A percentile compares a stretch with the other conserved stretches of the same genome.
phyloP scores from a whole-genome alignment of 2,113 vertebrate species.

The Cariama cristata region DNA sequence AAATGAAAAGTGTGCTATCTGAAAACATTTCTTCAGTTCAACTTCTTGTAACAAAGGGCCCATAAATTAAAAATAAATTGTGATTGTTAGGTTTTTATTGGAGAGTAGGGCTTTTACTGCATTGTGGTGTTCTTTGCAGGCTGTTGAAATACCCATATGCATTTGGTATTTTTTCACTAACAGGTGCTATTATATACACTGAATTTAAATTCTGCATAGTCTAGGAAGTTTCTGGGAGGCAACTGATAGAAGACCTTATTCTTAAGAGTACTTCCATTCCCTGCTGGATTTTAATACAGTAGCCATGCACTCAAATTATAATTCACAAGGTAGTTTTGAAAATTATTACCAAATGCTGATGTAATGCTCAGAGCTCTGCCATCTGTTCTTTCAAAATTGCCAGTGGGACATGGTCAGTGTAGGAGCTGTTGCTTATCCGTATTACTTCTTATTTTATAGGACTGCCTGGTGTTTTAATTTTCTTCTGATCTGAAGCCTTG shows the following conservation, averaged over 20 bases:
- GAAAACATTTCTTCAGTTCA: not conserved
- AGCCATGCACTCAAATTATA: not conserved
- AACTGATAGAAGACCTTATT: not conserved
- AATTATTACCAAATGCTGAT: not conserved
- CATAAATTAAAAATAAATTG: not conserved
- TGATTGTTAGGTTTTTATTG: not conserved
- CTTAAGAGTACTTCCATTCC: not conserved
- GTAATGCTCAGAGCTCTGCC: not conserved
- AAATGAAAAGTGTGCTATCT: not conserved
- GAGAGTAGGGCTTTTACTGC: not conserved
- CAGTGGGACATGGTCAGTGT: not conserved
- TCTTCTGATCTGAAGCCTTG: not conserved
- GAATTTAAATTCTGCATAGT: not conserved
- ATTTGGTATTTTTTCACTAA: not conserved
- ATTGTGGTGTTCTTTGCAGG: not conserved
- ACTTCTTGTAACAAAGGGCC: not conserved
- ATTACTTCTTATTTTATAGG: not conserved
- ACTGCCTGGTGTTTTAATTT: not conserved
- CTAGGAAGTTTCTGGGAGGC: not conserved
- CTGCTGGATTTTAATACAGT: not conserved
- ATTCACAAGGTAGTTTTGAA: not conserved
- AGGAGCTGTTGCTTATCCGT: not conserved
- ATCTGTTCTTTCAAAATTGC: not conserved
- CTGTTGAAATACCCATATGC: not conserved
- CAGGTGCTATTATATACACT: not conserved